Percentiles rank a stretch among this genome's conserved stretches.
Evolutionary conservation across 1,140 invertebrate species (phyloP).

Genomic region (Reticulitermes speratus): DNA sequence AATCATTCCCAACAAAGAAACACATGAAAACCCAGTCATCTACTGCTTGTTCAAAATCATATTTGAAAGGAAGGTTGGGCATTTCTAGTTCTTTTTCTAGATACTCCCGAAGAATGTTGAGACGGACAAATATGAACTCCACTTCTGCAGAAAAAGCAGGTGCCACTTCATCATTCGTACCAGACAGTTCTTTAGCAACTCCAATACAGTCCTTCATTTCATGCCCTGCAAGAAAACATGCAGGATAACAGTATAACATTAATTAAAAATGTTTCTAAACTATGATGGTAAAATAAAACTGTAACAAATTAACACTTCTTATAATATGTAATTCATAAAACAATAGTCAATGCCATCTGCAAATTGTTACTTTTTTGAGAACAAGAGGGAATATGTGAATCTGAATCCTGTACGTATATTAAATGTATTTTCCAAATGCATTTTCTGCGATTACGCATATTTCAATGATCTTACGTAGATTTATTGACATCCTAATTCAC

Average conservation of each 20-base stretch:
- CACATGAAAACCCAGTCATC: constrained; percentile 99
- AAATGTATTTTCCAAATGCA: no score
- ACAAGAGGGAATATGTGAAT: no score
- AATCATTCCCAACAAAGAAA: constrained; percentile 99
- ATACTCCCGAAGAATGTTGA: constrained; percentile 94
- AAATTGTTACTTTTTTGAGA: no score
- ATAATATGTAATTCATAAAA: no score
- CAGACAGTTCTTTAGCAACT: constrained; percentile 49
- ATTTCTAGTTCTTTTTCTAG: constrained; percentile 87
- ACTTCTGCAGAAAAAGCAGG: constrained; percentile 65
- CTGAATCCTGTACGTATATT: no score
- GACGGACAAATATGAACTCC: constrained; percentile 85
- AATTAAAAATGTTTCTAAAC: constrained; percentile 1
- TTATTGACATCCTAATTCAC: no score
- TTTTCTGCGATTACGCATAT: no score
- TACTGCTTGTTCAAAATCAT: constrained; percentile 84
- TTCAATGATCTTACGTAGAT: no score
- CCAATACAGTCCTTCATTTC: constrained; percentile 95
- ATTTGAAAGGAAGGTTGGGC: constrained; percentile 90
- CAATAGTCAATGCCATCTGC: no score
- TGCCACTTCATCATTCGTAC: constrained; percentile 49
- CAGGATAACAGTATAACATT: not conserved
- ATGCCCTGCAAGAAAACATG: constrained; percentile 64
- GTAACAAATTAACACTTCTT: not conserved
- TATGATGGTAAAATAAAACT: not conserved